A percentile compares a stretch with the other conserved stretches of the same genome.
phyloP scores from a whole-genome alignment of 2,113 vertebrate species.

The Blennius ocellaris region DNA sequence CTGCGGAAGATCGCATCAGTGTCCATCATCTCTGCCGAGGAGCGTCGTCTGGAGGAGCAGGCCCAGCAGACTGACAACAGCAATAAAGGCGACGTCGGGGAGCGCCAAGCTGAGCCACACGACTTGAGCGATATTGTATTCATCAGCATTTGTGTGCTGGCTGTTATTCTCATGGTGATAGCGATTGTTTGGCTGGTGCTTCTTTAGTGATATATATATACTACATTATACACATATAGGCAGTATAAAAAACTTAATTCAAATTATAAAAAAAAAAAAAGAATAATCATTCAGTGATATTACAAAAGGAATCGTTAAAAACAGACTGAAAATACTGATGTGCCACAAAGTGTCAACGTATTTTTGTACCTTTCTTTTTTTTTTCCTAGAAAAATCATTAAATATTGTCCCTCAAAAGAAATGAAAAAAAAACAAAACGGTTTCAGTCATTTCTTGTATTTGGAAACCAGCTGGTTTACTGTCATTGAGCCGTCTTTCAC shows the following conservation, averaged over 20 bases:
- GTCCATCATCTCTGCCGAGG: slow-evolving; percentile 85
- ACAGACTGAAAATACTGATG: slow-evolving; percentile 28
- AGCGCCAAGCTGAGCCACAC: slow-evolving; percentile 75
- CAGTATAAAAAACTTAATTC: background rate
- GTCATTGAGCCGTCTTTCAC: slow-evolving; percentile 85
- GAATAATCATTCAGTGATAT: background rate
- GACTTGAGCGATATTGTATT: slow-evolving; percentile 95
- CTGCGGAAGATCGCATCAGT: slow-evolving; percentile 90
- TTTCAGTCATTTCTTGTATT: slow-evolving; percentile 88
- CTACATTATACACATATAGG: too few species aligned
- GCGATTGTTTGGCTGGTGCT: slow-evolving; percentile 94
- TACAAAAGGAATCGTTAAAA: slow-evolving; percentile 1
- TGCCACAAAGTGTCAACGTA: slow-evolving; percentile 35
- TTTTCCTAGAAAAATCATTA: slow-evolving; percentile 35
- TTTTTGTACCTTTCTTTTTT: slow-evolving; percentile 27
- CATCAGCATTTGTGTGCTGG: slow-evolving; percentile 95
- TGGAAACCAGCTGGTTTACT: slow-evolving; percentile 86
- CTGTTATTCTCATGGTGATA: slow-evolving; percentile 94
- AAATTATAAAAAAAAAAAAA: slow-evolving; percentile 36
- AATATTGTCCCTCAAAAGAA: background rate
- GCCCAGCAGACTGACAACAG: slow-evolving; percentile 82
- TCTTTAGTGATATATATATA: slow-evolving; percentile 76
- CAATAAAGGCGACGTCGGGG: slow-evolving; percentile 16
- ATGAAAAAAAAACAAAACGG: slow-evolving; percentile 2
- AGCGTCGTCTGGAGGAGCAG: slow-evolving; percentile 81